phyloP scores from a whole-genome alignment of 2,888 invertebrate genomes.

The Oasisia sp. region DNA sequence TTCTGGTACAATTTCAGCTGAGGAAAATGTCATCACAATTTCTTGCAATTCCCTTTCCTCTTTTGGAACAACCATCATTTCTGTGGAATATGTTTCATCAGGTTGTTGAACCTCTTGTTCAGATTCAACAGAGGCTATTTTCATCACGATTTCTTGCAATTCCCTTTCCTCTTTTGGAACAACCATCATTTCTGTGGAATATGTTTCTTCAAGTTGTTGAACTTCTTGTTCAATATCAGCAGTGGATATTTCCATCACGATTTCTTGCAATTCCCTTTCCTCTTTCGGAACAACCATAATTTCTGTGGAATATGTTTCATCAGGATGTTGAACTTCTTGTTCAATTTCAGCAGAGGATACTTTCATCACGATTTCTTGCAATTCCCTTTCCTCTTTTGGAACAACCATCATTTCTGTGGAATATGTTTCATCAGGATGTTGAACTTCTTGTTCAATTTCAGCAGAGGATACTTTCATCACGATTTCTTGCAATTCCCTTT shows the following conservation, averaged over 20 bases:
- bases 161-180: constrained; percentile 25
- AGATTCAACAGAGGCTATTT: too few relatives aligned
- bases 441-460: not conserved
- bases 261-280: constrained; percentile 24
- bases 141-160: constrained; percentile 23
- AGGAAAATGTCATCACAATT: not conserved
- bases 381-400: not conserved
- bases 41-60: not conserved
- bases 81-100: not conserved
- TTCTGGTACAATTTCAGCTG: not conserved
- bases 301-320: too few relatives aligned
- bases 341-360: not conserved
- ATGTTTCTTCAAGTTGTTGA: constrained; percentile 19
- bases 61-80: not conserved
- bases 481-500: constrained; percentile 24
- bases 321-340: too few relatives aligned
- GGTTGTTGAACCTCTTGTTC: not conserved
- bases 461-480: not conserved
- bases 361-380: not conserved
- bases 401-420: too few relatives aligned
- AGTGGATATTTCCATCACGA: not conserved
- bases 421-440: too few relatives aligned
- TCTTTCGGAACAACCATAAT: not conserved
- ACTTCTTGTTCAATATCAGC: not conserved
- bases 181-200: not conserved